A percentile compares a stretch with the other conserved stretches of the same genome.
phyloP scores from a whole-genome alignment of 92 coral and sea anemone genomes.

The Scolanthus callimorphus region DNA sequence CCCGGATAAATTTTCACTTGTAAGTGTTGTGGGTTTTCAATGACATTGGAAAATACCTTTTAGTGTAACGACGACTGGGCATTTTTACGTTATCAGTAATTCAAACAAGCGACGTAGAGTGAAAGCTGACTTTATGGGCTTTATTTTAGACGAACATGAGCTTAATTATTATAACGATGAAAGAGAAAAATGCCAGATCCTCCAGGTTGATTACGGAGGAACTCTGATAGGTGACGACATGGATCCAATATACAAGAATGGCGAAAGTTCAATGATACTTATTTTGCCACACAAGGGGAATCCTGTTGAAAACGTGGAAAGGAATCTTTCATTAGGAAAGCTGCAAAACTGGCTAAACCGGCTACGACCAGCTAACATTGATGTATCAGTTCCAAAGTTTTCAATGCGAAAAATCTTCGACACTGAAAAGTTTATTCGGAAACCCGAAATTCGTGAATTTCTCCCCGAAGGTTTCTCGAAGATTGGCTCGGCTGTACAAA shows the following conservation, averaged over 20 bases:
- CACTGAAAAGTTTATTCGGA: background rate
- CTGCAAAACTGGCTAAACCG: constrained; percentile 8
- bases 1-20: background rate
- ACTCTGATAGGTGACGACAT: constrained; percentile 5
- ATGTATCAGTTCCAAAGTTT: constrained; percentile 19
- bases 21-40: constrained; percentile 2
- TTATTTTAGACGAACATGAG: constrained; percentile 25
- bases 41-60: constrained; percentile 32
- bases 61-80: constrained; percentile 4
- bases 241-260: constrained; percentile 16
- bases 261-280: constrained; percentile 26
- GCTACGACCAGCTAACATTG: constrained; percentile 13
- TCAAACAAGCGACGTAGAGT: constrained; percentile 4
- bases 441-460: constrained; percentile 1
- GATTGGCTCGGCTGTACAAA: constrained; percentile 10
- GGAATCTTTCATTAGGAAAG: background rate
- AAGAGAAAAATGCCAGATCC: constrained; percentile 13
- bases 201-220: constrained; percentile 25
- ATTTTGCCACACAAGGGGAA: constrained; percentile 9
- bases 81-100: constrained; percentile 5
- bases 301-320: constrained; percentile 9
- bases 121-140: constrained; percentile 12
- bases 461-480: background rate
- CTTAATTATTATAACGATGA: constrained; percentile 19
- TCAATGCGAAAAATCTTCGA: constrained; percentile 3